Evolutionary conservation across 2,888 invertebrate species (phyloP), one percentile per base, ranked within the genome.

Genomic region (Pterostichus madidus): DNA sequence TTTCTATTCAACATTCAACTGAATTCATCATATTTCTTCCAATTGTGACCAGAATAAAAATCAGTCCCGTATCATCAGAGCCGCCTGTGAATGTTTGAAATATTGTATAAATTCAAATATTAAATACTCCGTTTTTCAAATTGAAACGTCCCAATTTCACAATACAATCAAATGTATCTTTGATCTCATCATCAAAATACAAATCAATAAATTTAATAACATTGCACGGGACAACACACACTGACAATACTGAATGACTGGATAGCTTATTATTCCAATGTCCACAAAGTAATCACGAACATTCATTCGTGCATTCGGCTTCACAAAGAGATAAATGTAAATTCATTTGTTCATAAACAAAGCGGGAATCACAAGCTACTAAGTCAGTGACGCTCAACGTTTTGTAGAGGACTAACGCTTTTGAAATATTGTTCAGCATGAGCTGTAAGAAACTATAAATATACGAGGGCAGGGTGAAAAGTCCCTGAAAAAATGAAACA

Each of bases 321-420:
- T 13, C 13, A 13, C 52, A 52, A 71, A 71, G 68, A 71, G 68
- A 71, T 71, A 71, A 71, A 71, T 71, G 68, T 71, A 71, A 71
- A 71, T 71, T 39, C 39, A 71, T 71, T 71, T 71, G 68, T 71
- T 39, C 39, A 8, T 1, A 31, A 64, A 64, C 64, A 64, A 64
- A 64, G 39, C 35, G 3, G 32, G 39, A 52, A 52, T 52, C 52
- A 52, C n/a, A 52, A 13, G n/a, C 52, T 52, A 10, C 52, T 52
- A 52, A 52, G 52, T 0, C 39, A 39, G 39, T 39, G 39, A 1
- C 8, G 5, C 39, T 39, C 2, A 39, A 39, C 2, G 0, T 39
- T 1, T 39, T 8, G 5, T 5, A 7, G 24, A 24, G 24, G 24
- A 3, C 24, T 24, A 24, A 24, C 24, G 24, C 3, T 3, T 24